phyloP scores from a whole-genome alignment of 2,797 vertebrate genomes.

The Melanotaenia pygmaea region DNA sequence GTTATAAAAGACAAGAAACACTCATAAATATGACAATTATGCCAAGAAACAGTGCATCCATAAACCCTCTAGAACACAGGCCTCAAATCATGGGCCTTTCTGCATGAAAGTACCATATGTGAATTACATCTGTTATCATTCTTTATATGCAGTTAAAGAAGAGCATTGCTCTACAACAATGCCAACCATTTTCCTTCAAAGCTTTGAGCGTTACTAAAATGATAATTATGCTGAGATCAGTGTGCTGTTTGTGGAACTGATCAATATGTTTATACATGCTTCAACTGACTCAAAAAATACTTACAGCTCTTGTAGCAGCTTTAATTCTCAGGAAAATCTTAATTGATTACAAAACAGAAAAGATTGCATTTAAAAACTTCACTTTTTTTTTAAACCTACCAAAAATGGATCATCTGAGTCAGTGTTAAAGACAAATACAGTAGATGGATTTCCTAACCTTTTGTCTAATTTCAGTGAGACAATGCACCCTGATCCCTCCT shows the following conservation, averaged over 20 bases:
- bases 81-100: not conserved
- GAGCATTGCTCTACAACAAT: not conserved
- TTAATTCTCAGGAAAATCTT: not conserved
- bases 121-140: not conserved
- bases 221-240: not conserved
- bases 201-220: not conserved
- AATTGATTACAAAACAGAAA: not conserved
- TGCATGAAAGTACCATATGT: not conserved
- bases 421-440: slow-evolving; percentile 2
- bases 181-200: not conserved
- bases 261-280: not conserved
- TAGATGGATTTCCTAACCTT: slow-evolving; percentile 9
- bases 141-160: not conserved
- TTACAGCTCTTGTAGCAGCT: not conserved
- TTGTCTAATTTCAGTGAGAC: slow-evolving; percentile 37
- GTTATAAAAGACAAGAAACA: no score
- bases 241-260: not conserved
- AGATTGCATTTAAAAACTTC: not conserved
- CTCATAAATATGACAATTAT: no score
- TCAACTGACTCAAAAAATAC: not conserved
- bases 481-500: slow-evolving; percentile 28
- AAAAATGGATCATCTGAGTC: not conserved
- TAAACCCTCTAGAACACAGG: no score
- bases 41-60: no score
- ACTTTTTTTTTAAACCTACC: not conserved